These are phyloP conservation scores for Ardeotis arabs DNA, from an alignment of 2,113 vertebrate genomes.

Conservation along the genomic window DNA sequence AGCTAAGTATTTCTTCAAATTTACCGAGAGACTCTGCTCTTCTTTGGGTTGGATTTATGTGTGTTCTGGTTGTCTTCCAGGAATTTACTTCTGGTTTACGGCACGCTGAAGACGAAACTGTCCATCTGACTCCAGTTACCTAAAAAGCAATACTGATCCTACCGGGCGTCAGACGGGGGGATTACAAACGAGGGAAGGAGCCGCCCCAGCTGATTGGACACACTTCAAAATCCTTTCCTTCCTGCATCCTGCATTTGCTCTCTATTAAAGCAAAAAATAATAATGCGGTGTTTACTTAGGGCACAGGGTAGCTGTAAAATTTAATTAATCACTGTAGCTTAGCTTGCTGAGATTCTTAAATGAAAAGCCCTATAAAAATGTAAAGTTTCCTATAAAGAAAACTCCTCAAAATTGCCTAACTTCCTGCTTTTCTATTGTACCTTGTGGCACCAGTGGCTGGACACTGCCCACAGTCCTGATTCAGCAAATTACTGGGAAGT, in stretches of 20 bases:
- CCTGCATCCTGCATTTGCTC: not conserved
- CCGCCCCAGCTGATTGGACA: not conserved
- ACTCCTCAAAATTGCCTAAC: slow-evolving; percentile 1
- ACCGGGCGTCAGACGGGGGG: not conserved
- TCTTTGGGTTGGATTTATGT: not conserved
- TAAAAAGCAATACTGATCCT: not conserved
- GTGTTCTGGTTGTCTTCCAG: not conserved
- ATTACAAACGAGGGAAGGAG: slow-evolving; percentile 44
- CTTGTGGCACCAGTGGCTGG: not conserved
- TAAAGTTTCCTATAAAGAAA: slow-evolving; percentile 23
- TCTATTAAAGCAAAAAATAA: slow-evolving; percentile 52
- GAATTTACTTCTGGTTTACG: not conserved
- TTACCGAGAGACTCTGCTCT: not conserved
- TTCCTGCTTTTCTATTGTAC: slow-evolving; percentile 11
- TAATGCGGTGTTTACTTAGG: not conserved
- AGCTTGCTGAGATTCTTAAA: slow-evolving; percentile 43
- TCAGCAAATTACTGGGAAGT: not conserved
- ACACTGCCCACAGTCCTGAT: not conserved
- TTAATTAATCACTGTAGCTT: slow-evolving; percentile 54
- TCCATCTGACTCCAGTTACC: slow-evolving; percentile 42
- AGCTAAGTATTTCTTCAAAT: not conserved
- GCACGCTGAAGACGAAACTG: not conserved
- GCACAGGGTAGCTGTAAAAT: slow-evolving; percentile 42
- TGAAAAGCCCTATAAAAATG: slow-evolving; percentile 38
- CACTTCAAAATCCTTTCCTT: slow-evolving; percentile 34